Conservation (phyloP, 2,888 invertebrate species). For the Daptonema setosum region DNA sequence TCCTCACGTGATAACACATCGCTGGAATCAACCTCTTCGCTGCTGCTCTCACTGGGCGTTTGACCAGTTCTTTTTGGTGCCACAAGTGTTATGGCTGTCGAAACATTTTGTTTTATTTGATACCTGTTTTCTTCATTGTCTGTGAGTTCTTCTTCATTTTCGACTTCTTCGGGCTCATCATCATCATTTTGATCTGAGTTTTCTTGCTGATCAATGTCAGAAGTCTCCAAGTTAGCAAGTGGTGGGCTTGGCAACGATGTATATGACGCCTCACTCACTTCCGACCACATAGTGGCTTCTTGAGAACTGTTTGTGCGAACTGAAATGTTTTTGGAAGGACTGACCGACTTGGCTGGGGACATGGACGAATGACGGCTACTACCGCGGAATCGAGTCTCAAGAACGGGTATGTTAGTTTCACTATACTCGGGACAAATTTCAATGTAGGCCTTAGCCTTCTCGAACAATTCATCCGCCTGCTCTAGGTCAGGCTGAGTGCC, state of each 20-base stretch:
- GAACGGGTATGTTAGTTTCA: not conserved
- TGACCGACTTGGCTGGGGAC: not conserved
- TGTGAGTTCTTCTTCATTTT: too few species aligned
- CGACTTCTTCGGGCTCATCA: too few species aligned
- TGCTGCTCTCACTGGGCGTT: not conserved
- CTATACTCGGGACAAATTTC: not conserved
- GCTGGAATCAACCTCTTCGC: not conserved
- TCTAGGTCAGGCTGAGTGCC: conserved; percentile 6
- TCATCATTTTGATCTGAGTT: too few species aligned
- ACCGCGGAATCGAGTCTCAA: too few species aligned
- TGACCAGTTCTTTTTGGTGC: not conserved
- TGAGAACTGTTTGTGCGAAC: too few species aligned
- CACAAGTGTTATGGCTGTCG: not conserved
- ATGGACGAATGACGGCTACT: not conserved
- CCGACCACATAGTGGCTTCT: not conserved
- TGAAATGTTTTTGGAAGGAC: too few species aligned
- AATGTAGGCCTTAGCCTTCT: conserved; percentile 8
- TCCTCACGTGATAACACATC: too few species aligned
- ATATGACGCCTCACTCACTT: not conserved
- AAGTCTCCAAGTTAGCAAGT: not conserved
- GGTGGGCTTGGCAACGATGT: not conserved
- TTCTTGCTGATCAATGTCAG: too few species aligned
- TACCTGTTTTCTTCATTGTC: not conserved
- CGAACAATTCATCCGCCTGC: conserved; percentile 6
- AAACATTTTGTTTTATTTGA: not conserved